These are phyloP conservation scores for Lypha dubia DNA, from an alignment of 2,888 invertebrate species.

Conservation along the genomic window DNA sequence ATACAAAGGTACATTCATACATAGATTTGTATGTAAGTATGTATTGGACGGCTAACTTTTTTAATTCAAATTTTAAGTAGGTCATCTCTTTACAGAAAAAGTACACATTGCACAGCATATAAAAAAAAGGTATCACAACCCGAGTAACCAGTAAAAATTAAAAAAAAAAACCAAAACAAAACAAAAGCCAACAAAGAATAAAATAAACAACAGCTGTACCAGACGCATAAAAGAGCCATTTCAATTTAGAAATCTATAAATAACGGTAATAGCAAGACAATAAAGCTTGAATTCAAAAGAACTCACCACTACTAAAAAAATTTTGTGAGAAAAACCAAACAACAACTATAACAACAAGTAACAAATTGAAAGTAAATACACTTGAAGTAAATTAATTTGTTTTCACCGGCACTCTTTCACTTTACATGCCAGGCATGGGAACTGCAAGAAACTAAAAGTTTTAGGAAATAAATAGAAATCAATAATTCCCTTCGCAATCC, in stretches of 20 bases:
- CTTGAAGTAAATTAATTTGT: conserved; percentile 18
- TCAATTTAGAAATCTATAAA: conserved; percentile 7
- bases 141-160: conserved; percentile 25
- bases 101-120: conserved; percentile 28
- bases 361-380: conserved; percentile 51
- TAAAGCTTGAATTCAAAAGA: background rate
- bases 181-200: conserved; percentile 9
- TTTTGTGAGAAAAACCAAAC: background rate
- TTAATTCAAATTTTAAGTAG: conserved; percentile 53
- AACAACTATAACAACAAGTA: background rate
- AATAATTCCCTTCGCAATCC: too few relatives aligned
- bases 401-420: conserved; percentile 15
- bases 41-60: too few relatives aligned
- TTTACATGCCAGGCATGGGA: background rate
- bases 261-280: background rate
- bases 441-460: background rate
- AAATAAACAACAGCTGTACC: conserved; percentile 18
- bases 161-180: background rate
- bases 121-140: conserved; percentile 49
- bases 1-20: too few relatives aligned
- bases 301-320: background rate
- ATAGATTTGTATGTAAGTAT: conserved; percentile 14
- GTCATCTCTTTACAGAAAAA: conserved; percentile 64
- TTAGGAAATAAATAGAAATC: background rate
- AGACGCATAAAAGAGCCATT: conserved; percentile 9